Evolutionary conservation across 2,888 invertebrate species (phyloP), one percentile per base, ranked within the genome.

Genomic region (Beris chalybata): DNA sequence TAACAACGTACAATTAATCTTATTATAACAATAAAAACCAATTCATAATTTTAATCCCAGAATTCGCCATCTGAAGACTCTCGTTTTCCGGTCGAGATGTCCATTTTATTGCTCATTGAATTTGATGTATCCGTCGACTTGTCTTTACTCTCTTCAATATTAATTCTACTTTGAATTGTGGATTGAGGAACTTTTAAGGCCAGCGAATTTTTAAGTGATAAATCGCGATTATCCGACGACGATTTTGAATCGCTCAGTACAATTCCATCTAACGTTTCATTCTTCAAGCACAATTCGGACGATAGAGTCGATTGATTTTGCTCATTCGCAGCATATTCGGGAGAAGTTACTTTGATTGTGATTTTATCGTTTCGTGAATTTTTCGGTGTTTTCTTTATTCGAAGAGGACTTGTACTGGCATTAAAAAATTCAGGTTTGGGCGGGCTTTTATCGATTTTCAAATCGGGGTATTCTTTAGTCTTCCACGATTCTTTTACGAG

Each of bases 51-150:
- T 47, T 31, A 66, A 45, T 59, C 53, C 66, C 66, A 66, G 32
- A 66, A 66, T 3, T 59, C 58, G n/a, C 53, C 54, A 32, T 61
- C 52, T 22, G 66, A 59, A 44, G 54, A 59, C 4, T n/a, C 58
- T 53, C 59, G 38, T 4, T 52, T 50, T 43, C 66, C 66, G 4
- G 66, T 31, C 15, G 66, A 66, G 48, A 66, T 15, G 32, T 53
- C 22, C 12, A 58, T n/a, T 54, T 47, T 53, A 5, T 54, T 43
- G 12, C 64, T 64, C 4, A 29, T n/a, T 11, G 45, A 45, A 58
- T 58, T 48, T 45, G 32, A 43, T 4, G 61, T 48, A 5, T 22
- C 22, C 4, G 52, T 32, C 15, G 30, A n/a, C 3, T 53, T 13
- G 6, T 48, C 30, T 52, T 43, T 9, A 7, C 13, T 9, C 2